Percentiles rank a stretch among this genome's conserved stretches.
Conservation (phyloP, 2,888 invertebrate genomes). For the Ferrisia virgata region DNA sequence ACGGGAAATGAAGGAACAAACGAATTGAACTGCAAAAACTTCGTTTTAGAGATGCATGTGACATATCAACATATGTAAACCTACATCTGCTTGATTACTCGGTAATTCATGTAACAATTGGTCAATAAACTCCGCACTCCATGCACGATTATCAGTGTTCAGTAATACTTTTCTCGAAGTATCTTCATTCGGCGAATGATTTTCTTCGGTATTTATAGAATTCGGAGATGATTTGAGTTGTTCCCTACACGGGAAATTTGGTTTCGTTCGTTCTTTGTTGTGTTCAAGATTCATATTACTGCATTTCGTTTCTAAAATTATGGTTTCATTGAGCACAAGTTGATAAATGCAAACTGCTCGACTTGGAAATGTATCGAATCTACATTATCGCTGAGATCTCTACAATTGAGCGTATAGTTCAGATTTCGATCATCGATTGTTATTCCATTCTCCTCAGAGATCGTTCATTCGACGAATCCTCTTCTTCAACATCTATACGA, state of each 20-base stretch:
- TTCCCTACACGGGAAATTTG: too few species aligned
- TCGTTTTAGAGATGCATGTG: too few species aligned
- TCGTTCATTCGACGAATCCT: neutral
- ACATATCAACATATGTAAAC: neutral
- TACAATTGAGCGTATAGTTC: too few species aligned
- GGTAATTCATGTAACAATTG: neutral
- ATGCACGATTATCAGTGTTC: neutral
- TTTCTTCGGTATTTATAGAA: neutral
- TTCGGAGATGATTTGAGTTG: too few species aligned
- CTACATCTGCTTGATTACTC: neutral
- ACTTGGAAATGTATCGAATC: too few species aligned
- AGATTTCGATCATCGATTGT: too few species aligned
- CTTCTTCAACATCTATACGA: neutral
- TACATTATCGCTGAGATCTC: too few species aligned
- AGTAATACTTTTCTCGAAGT: neutral
- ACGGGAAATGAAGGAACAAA: neutral
- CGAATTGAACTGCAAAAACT: neutral
- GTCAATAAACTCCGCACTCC: neutral
- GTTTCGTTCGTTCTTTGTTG: too few species aligned
- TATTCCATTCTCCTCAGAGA: neutral
- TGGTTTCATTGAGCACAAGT: too few species aligned
- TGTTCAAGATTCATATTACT: too few species aligned
- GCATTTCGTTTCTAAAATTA: too few species aligned
- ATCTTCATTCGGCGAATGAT: neutral
- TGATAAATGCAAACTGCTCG: too few species aligned